Evolutionary conservation across 2,888 invertebrate species (phyloP).

Genomic region (Formica aserva): DNA sequence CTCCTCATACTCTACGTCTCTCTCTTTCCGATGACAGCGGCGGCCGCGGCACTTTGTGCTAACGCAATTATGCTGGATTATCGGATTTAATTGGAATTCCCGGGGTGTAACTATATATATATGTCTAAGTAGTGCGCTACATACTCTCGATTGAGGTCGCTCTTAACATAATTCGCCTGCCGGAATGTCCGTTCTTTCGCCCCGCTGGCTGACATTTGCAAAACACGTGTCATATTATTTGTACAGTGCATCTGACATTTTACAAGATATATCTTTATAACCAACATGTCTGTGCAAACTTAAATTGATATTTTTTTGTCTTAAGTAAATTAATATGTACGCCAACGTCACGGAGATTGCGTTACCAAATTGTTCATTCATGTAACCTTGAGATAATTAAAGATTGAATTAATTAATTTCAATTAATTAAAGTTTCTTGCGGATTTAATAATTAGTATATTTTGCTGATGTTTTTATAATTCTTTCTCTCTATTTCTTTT

Average conservation of each 20-base stretch:
- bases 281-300: background rate
- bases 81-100: slow-evolving; percentile 53
- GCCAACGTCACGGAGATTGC: background rate
- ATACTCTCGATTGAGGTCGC: background rate
- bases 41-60: background rate
- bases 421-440: background rate
- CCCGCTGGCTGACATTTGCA: background rate
- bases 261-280: background rate
- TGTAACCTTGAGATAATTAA: background rate
- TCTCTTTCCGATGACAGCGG: slow-evolving; percentile 29
- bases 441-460: background rate
- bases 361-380: background rate
- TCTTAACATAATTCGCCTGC: slow-evolving; percentile 18
- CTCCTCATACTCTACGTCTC: slow-evolving; percentile 39
- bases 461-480: background rate
- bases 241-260: slow-evolving; percentile 1
- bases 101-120: slow-evolving; percentile 31
- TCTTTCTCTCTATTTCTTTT: background rate
- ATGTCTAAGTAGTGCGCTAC: background rate
- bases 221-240: background rate
- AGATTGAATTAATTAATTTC: slow-evolving; percentile 7
- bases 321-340: background rate
- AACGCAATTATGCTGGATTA: slow-evolving; percentile 36
- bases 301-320: background rate
- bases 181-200: slow-evolving; percentile 12